Conservation (phyloP, 1,140 invertebrate species). For the Drosophila melanogaster region Release_6_plus_ISO1_MT NC_004354.4:9819501-9820000, state of each 20-base stretch:
- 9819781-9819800: slow-evolving; percentile 5
- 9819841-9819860: slow-evolving; percentile 16
- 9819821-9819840: slow-evolving; percentile 28
- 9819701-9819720: neutral
- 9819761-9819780: slow-evolving; percentile 23
- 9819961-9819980: neutral
- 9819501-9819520: slow-evolving; percentile 59
- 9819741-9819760: slow-evolving; percentile 34
- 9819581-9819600: slow-evolving; percentile 19
- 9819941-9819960: slow-evolving; percentile 23
- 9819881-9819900: slow-evolving; percentile 8
- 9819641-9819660: slow-evolving; percentile 37
- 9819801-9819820: slow-evolving; percentile 1
- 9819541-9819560: slow-evolving; percentile 80
- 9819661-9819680: slow-evolving; percentile 1
- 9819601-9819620: slow-evolving; percentile 3
- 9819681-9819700: slow-evolving; percentile 28
- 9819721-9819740: slow-evolving; percentile 8
- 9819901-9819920: slow-evolving; percentile 35
- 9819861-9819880: slow-evolving; percentile 21
- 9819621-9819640: slow-evolving; percentile 47
- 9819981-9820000: slow-evolving; percentile 16
- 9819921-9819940: slow-evolving; percentile 29
- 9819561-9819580: slow-evolving; percentile 66
- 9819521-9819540: slow-evolving; percentile 76